Base-by-base conservation (phyloP, 2,113 vertebrate species). In the Cyanistes caeruleus region DNA sequence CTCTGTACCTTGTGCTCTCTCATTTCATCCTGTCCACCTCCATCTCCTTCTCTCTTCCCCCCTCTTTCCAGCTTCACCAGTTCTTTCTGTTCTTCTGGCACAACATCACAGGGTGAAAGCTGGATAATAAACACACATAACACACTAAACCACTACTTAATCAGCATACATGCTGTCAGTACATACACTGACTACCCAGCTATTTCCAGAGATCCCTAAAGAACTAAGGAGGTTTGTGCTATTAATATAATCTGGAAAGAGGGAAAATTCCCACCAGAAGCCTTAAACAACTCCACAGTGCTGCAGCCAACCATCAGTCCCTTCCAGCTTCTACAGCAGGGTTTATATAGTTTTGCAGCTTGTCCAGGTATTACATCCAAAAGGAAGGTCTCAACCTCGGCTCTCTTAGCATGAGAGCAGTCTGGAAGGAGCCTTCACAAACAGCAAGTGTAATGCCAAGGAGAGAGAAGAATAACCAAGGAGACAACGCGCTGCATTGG, bases 401-500 rank as follows among this genome's bases (percentile, higher is more conserved):
- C 52, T 86, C n/a, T 35, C 79, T 78, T 73, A 87, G 73, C 56
- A 27, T 35, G 80, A 92, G 72, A 93, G 83, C 95, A 92, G 88
- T 75, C 83, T 94, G 92, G 69, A 90, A 94, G 90, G 31, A 96
- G 83, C 73, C 60, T 92, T 93, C 52, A 46, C 87, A 93, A 90
- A 73, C 77, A 90, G 88, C 88, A 84, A 92, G 86, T 6, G 1
- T 39, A 86, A 94, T 93, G 95, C 96, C 95, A 95, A 93, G 83
- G 76, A 96, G 72, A 70, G 80, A 83, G 86, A 90, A 88, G 90
- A 96, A 96, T 81, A 92, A 96, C 92, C 92, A 95, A 94, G 86
- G 93, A 97, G 93, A 96, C 88, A 94, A 95, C 92, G 65, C 56
- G 6, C 86, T 95, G 73, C 69, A 89, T 95, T 97, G 95, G 96